These are phyloP conservation scores for Catostylus mosaicus DNA, from an alignment of 30 jellyfish, hydroid and myxozoan species.

Conservation along the genomic window DNA sequence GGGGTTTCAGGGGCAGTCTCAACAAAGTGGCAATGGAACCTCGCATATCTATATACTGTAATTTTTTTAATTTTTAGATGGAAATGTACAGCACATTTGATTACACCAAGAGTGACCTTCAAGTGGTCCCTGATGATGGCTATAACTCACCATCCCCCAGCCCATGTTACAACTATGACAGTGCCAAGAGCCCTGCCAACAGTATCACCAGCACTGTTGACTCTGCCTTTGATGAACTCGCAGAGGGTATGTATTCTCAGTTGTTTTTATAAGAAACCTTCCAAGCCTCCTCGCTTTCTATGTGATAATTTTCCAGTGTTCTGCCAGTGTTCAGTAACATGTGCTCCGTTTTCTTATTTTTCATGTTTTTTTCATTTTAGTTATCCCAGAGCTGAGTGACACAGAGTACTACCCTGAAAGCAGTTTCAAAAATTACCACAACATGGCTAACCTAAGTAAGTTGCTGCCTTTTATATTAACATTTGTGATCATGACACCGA, in stretches of 20 bases:
- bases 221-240: constrained; percentile 77
- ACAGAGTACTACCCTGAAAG: constrained; percentile 4
- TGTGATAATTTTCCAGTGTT: neutral
- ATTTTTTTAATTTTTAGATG: constrained; percentile 7
- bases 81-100: neutral
- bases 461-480: neutral
- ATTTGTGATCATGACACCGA: neutral
- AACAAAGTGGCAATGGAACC: neutral
- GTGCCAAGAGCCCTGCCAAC: constrained; percentile 24
- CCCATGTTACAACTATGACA: constrained; percentile 6
- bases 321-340: neutral
- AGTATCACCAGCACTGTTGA: constrained; percentile 60
- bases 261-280: neutral
- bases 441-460: constrained; percentile 34
- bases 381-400: constrained; percentile 61
- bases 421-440: constrained; percentile 18
- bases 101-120: neutral
- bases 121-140: constrained; percentile 54
- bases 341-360: neutral
- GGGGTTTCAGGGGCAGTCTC: neutral
- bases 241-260: constrained; percentile 53
- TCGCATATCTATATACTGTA: neutral
- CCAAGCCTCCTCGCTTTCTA: neutral
- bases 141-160: constrained; percentile 20
- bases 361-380: constrained; percentile 9